Percentiles rank a stretch among this genome's conserved stretches.
Evolutionary conservation across 2,113 vertebrate species (phyloP).

Genomic region (Carettochelys insculpta): DNA sequence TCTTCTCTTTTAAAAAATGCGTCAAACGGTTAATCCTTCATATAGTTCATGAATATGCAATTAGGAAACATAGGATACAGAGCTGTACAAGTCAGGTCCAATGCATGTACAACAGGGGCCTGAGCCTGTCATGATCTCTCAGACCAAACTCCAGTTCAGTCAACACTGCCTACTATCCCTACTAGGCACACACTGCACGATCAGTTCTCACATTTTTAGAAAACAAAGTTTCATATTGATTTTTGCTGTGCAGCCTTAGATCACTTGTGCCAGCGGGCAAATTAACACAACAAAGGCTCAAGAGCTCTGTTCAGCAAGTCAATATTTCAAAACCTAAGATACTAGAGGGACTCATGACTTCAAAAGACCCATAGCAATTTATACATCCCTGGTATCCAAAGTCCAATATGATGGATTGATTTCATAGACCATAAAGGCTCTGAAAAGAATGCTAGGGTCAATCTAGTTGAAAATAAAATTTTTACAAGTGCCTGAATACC

Average conservation of each 20-base stretch:
- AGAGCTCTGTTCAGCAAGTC: not conserved
- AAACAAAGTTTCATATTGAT: accelerated
- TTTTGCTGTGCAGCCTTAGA: not conserved
- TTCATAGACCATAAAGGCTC: not conserved
- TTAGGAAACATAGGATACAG: not conserved
- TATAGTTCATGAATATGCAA: not conserved
- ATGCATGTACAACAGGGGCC: not conserved
- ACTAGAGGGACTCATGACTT: accelerated
- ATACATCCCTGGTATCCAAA: not conserved
- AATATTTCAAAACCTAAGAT: not conserved
- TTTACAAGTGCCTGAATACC: not conserved
- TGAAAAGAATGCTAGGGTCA: accelerated
- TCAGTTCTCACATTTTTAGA: not conserved
- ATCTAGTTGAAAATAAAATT: not conserved
- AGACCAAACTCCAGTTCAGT: not conserved
- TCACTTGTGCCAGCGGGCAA: not conserved
- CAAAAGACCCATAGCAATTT: accelerated
- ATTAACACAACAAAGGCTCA: not conserved
- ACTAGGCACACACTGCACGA: not conserved
- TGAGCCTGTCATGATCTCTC: not conserved
- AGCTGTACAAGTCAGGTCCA: not conserved
- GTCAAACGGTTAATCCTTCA: not conserved
- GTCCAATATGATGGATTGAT: not conserved
- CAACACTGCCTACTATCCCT: not conserved
- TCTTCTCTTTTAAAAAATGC: not conserved